Evolutionary conservation across 1,140 invertebrate species (phyloP).

Genomic region (Lamellibrachia luymesi): DNA sequence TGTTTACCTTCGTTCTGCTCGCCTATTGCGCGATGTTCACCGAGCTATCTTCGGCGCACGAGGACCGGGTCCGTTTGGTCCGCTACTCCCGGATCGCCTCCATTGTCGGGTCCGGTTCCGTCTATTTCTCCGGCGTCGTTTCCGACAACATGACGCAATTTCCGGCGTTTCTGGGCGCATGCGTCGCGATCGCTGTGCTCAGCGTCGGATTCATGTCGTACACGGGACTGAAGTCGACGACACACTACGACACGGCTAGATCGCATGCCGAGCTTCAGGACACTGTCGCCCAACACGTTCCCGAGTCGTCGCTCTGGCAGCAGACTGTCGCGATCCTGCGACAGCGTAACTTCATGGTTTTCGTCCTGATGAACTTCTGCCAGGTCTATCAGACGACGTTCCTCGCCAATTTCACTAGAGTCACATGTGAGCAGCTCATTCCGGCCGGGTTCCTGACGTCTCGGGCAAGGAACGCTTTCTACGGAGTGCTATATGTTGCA

Average conservation of each 20-base stretch:
- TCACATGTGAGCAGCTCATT: conserved; percentile 27
- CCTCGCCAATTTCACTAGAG: conserved; percentile 22
- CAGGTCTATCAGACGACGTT: conserved; percentile 18
- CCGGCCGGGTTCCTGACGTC: conserved; percentile 24
- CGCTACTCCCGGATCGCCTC: conserved; percentile 47
- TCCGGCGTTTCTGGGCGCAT: conserved; percentile 44
- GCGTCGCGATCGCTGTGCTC: conserved; percentile 40
- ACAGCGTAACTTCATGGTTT: conserved; percentile 22
- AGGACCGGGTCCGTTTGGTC: conserved; percentile 48
- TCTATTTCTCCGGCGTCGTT: conserved; percentile 38
- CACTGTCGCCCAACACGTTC: neutral
- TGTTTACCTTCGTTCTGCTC: conserved; percentile 56
- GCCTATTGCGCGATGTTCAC: conserved; percentile 55
- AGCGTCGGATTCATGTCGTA: conserved; percentile 42
- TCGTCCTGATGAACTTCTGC: conserved; percentile 27
- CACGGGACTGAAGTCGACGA: conserved; percentile 41
- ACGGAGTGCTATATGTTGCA: conserved; percentile 19
- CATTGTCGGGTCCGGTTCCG: conserved; percentile 39
- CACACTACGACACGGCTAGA: conserved; percentile 38
- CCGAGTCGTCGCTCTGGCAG: neutral
- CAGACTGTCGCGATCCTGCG: conserved; percentile 28
- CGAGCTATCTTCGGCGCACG: conserved; percentile 49
- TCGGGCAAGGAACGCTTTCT: conserved; percentile 17
- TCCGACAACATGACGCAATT: conserved; percentile 48
- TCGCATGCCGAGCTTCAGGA: neutral